Evolutionary conservation across 2,113 vertebrate genomes (phyloP), one percentile per base, ranked within the genome.

Genomic region (Pygoscelis antarcticus): DNA sequence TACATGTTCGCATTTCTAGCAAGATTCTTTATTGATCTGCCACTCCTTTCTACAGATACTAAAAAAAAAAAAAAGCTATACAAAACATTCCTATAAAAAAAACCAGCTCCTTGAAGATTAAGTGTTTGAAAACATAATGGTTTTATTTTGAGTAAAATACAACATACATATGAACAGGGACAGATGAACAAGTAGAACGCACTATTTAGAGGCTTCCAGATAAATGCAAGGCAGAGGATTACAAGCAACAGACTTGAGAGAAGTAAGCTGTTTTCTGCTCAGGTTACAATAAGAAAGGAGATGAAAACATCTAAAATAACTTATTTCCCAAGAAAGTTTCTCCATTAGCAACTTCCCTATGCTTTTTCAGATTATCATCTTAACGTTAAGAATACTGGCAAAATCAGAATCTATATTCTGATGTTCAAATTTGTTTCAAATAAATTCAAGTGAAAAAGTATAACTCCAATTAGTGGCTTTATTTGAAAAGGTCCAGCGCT

Each of bases 61-160:
- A 4, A 62, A 54, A 47, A 54, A 47, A 47, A 54, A 47, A 80
- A 68, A 54, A 0, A 68, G 30, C n/a, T 65, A 30, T 9, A 75
- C 17, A 60, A 87, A 95, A 32, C 6, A 66, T 14, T 49, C 22
- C 30, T 26, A 22, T 49, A 83, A 74, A 90, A 90, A 5, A 26
- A 19, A 4, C 3, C 20, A 58, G 16, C 23, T 84, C 64, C 19
- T 79, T 72, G 55, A 76, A 88, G 38, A 66, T 21, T 21, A 51
- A 40, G 38, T 83, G 52, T 52, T 95, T 84, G 55, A 82, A 95
- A 94, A 90, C 34, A 72, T 14, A 91, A 27, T 27, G n/a, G 29
- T 72, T 97, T 97, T 96, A 96, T 96, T 96, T 87, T 75, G 57
- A 95, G 40, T 78, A 91, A 83, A 72, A 83, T 77, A 89, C 80